A percentile compares a stretch with the other conserved stretches of the same genome.
Evolutionary conservation across 2,888 invertebrate genomes (phyloP).

Genomic region (Diloba caeruleocephala): DNA sequence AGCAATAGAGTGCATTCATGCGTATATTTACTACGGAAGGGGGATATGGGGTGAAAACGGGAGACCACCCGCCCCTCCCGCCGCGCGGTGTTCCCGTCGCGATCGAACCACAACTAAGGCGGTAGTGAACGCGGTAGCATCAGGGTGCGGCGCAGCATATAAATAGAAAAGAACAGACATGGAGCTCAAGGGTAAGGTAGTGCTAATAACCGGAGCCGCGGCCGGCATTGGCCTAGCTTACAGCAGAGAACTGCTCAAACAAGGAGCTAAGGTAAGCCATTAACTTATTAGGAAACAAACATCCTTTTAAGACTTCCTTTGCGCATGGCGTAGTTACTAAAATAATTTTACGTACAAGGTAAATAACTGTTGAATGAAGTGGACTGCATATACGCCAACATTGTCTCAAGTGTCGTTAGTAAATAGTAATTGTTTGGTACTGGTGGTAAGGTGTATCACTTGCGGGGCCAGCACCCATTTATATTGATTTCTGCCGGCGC

Average conservation of each 20-base stretch:
- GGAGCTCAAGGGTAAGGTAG: slow-evolving; percentile 93
- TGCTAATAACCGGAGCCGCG: slow-evolving; percentile 92
- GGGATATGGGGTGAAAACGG: slow-evolving; percentile 72
- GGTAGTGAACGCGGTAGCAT: slow-evolving; percentile 68
- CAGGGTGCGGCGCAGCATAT: slow-evolving; percentile 69
- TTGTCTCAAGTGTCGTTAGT: slow-evolving; percentile 19
- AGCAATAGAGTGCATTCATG: slow-evolving; percentile 80
- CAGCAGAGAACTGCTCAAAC: slow-evolving; percentile 91
- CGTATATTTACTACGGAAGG: slow-evolving; percentile 83
- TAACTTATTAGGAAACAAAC: slow-evolving; percentile 26
- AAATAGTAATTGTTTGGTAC: slow-evolving; percentile 9
- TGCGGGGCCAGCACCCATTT: slow-evolving; percentile 60
- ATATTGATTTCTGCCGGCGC: slow-evolving; percentile 82
- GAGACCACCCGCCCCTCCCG: slow-evolving; percentile 58
- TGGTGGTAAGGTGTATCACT: slow-evolving; percentile 6
- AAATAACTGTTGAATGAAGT: slow-evolving; percentile 72
- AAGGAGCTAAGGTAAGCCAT: slow-evolving; percentile 91
- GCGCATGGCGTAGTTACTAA: slow-evolving; percentile 54
- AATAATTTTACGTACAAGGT: slow-evolving; percentile 76
- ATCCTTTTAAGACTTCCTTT: slow-evolving; percentile 30
- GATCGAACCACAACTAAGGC: slow-evolving; percentile 80
- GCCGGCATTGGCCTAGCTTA: slow-evolving; percentile 93
- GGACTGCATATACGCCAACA: slow-evolving; percentile 61
- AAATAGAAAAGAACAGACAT: slow-evolving; percentile 75
- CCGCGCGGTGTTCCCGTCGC: slow-evolving; percentile 65